These are phyloP conservation scores for Bufotes viridis DNA, from an alignment of 2,797 vertebrate species.

Conservation along the genomic window DNA sequence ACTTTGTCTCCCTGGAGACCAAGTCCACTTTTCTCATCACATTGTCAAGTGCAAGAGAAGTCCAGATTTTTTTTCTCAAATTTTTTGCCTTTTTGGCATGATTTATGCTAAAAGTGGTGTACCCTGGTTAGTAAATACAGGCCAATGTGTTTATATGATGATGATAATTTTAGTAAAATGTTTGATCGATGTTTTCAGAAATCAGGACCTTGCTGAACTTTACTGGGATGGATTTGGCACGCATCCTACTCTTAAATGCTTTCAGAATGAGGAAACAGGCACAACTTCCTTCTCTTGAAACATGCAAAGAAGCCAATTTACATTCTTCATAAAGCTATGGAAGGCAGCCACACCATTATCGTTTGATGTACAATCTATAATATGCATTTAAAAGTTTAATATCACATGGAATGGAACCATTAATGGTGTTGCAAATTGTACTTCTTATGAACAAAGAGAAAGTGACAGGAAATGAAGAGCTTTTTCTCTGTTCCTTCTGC, in stretches of 20 bases:
- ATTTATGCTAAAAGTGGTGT: too few species aligned
- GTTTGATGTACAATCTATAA: slow-evolving; percentile 35
- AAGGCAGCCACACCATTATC: slow-evolving; percentile 11
- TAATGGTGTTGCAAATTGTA: slow-evolving; percentile 31
- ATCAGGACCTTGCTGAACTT: neutral
- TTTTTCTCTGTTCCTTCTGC: slow-evolving; percentile 47
- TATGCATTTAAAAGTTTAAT: slow-evolving; percentile 37
- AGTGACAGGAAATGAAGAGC: slow-evolving; percentile 56
- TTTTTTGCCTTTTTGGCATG: too few species aligned
- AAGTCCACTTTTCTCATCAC: too few species aligned
- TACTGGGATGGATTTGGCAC: neutral
- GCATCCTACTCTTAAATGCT: neutral
- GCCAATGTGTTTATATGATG: neutral
- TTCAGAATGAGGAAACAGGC: slow-evolving; percentile 13
- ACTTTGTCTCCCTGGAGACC: too few species aligned
- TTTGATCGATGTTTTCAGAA: neutral
- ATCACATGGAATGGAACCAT: slow-evolving; percentile 32
- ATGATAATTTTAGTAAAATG: neutral
- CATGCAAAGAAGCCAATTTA: neutral
- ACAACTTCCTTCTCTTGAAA: slow-evolving; percentile 1
- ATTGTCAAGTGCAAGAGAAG: too few species aligned
- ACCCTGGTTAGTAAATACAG: too few species aligned
- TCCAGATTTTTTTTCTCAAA: too few species aligned
- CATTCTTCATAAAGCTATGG: neutral
- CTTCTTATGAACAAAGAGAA: slow-evolving; percentile 47